phyloP scores from a whole-genome alignment of 2,113 vertebrate species.

The Lota lota region DNA sequence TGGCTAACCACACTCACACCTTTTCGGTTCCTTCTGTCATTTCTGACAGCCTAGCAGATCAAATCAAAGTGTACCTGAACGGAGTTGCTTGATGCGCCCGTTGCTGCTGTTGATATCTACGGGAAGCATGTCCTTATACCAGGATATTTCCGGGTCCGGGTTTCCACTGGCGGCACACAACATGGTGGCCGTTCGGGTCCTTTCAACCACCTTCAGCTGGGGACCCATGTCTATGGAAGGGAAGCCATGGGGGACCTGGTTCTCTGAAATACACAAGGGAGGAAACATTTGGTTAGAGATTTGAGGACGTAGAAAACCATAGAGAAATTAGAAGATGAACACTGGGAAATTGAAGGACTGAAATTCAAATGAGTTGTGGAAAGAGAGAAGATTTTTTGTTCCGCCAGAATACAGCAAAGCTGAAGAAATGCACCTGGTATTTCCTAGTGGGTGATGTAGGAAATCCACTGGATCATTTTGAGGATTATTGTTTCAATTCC shows the following conservation, averaged over 20 bases:
- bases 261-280: slow-evolving; percentile 75
- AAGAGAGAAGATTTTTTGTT: too few species aligned
- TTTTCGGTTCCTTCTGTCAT: too few species aligned
- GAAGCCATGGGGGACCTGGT: slow-evolving; percentile 91
- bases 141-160: slow-evolving; percentile 95
- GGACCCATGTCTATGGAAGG: slow-evolving; percentile 97
- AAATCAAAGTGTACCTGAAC: slow-evolving; percentile 83
- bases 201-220: slow-evolving; percentile 96
- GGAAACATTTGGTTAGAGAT: too few species aligned
- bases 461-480: neutral
- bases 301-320: too few species aligned
- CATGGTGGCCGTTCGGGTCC: slow-evolving; percentile 93
- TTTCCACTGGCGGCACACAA: slow-evolving; percentile 95
- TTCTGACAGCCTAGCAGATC: neutral
- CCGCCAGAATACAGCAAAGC: too few species aligned
- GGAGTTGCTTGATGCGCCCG: slow-evolving; percentile 94
- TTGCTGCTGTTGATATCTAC: slow-evolving; percentile 91
- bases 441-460: too few species aligned
- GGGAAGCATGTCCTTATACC: slow-evolving; percentile 98
- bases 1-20: too few species aligned
- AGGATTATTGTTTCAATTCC: neutral
- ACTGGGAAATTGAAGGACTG: too few species aligned
- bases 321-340: too few species aligned
- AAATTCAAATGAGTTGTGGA: too few species aligned
- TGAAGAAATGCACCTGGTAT: too few species aligned